Percentiles rank a stretch among this genome's conserved stretches.
Evolutionary conservation across 2,888 invertebrate genomes (phyloP).

Genomic region (Asteroscopus sphinx): DNA sequence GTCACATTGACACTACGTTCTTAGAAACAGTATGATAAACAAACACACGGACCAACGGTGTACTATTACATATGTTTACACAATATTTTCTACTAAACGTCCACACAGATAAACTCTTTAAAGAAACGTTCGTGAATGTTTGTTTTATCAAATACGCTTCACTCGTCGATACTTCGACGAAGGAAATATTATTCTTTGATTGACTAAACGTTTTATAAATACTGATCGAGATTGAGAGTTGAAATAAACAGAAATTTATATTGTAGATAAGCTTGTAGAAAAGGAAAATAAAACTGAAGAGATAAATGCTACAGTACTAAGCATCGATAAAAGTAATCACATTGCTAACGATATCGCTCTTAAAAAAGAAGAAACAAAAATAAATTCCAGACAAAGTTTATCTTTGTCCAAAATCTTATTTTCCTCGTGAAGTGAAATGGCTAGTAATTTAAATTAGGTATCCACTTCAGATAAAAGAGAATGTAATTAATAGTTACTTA

Average conservation of each 20-base stretch:
- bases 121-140: slow-evolving; percentile 37
- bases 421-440: slow-evolving; percentile 46
- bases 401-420: slow-evolving; percentile 50
- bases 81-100: slow-evolving; percentile 54
- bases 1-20: slow-evolving; percentile 63
- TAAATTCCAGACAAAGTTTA: slow-evolving; percentile 47
- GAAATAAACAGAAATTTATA: slow-evolving; percentile 25
- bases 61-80: slow-evolving; percentile 63
- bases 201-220: slow-evolving; percentile 28
- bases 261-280: slow-evolving; percentile 16
- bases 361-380: slow-evolving; percentile 44
- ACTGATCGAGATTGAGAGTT: slow-evolving; percentile 17
- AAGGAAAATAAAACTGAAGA: slow-evolving; percentile 23
- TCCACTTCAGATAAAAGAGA: slow-evolving; percentile 48
- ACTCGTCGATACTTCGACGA: slow-evolving; percentile 33
- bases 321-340: slow-evolving; percentile 49
- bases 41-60: slow-evolving; percentile 58
- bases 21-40: slow-evolving; percentile 65
- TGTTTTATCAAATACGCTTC: slow-evolving; percentile 43
- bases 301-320: slow-evolving; percentile 27
- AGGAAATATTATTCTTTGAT: slow-evolving; percentile 42
- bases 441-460: slow-evolving; percentile 48
- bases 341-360: slow-evolving; percentile 45
- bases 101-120: slow-evolving; percentile 48
- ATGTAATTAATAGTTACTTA: slow-evolving; percentile 46